Conservation (phyloP, 1,140 invertebrate species). For the Neodiprion lecontei region DNA sequence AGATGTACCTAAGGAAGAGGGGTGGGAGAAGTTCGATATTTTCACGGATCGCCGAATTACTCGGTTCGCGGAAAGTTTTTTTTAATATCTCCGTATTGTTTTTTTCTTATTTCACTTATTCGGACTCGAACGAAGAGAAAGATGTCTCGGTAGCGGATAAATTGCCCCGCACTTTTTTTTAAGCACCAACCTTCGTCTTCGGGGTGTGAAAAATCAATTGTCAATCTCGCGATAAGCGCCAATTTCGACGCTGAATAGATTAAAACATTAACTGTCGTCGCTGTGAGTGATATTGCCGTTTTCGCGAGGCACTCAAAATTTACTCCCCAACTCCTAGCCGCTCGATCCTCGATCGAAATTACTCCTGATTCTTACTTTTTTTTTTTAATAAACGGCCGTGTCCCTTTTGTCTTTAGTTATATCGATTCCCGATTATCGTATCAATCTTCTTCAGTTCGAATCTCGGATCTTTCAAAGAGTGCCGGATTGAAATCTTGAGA, state of each 20-base stretch:
- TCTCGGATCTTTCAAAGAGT: slow-evolving; percentile 16
- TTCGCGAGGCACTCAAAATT: neutral
- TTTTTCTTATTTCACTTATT: too few relatives aligned
- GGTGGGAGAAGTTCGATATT: too few relatives aligned
- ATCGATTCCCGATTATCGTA: neutral
- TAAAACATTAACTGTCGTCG: neutral
- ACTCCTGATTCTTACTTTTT: slow-evolving; percentile 1
- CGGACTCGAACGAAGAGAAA: too few relatives aligned
- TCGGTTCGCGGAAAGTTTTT: too few relatives aligned
- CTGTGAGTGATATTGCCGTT: neutral
- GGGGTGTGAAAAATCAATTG: too few relatives aligned
- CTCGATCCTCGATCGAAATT: neutral
- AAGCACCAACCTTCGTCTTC: too few relatives aligned
- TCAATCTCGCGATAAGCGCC: neutral
- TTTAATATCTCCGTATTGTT: too few relatives aligned
- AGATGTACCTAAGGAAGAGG: too few relatives aligned
- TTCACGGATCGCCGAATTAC: too few relatives aligned
- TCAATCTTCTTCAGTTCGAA: slow-evolving; percentile 1
- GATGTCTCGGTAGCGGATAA: too few relatives aligned
- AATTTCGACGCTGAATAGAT: neutral
- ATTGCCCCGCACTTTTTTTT: too few relatives aligned
- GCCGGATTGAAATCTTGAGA: slow-evolving; percentile 16
- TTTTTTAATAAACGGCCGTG: neutral
- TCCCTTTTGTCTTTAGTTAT: neutral
- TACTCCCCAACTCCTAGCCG: neutral